These are phyloP conservation scores for Coilia nasus DNA, from an alignment of 2,797 vertebrate genomes.

Conservation along the genomic window DNA sequence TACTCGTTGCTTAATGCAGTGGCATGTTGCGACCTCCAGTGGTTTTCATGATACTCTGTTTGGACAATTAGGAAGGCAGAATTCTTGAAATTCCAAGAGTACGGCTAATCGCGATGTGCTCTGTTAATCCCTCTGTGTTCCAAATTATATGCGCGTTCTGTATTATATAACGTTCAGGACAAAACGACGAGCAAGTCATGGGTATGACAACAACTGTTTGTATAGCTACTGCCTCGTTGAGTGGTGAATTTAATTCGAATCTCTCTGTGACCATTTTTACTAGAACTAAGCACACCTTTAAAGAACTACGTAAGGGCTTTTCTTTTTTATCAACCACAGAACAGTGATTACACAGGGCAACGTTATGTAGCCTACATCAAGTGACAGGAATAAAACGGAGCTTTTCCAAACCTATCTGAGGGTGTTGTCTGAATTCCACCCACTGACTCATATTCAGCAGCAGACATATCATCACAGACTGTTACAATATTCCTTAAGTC, in stretches of 20 bases:
- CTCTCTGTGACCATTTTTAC: too few relatives aligned
- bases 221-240: too few relatives aligned
- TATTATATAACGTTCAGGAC: neutral
- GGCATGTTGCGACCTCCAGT: constrained; percentile 44
- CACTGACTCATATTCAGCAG: constrained; percentile 10
- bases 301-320: too few relatives aligned
- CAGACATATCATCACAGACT: neutral
- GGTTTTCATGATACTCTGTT: constrained; percentile 33
- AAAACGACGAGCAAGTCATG: neutral
- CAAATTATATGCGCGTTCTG: neutral
- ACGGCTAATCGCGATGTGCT: constrained; percentile 14
- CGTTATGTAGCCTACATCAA: neutral
- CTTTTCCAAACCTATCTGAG: neutral
- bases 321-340: too few relatives aligned
- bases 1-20: neutral
- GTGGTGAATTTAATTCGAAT: too few relatives aligned
- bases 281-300: too few relatives aligned
- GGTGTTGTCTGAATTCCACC: constrained; percentile 20
- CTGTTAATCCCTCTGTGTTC: constrained; percentile 1
- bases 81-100: constrained; percentile 49
- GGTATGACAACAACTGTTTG: too few relatives aligned
- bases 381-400: neutral
- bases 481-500: neutral
- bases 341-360: too few relatives aligned
- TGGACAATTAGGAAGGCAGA: constrained; percentile 26